Evolutionary conservation across 23 tunicate genomes (phyloP).

Genomic region (Pegea sp.): DNA sequence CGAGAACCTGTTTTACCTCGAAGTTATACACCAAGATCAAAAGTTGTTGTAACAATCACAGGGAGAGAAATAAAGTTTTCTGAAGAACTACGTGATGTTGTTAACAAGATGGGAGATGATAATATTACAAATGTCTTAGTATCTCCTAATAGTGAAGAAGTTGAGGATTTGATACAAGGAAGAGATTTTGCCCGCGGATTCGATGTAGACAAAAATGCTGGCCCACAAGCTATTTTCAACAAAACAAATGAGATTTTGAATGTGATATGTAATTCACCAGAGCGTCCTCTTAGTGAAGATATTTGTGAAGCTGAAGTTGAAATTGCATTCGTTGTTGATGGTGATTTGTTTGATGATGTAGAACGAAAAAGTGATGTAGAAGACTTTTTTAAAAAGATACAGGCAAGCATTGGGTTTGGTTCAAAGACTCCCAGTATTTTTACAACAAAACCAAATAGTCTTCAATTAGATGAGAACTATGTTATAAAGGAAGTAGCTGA

Average conservation of each 20-base stretch:
- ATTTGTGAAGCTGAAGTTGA: neutral
- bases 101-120: neutral
- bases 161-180: neutral
- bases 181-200: neutral
- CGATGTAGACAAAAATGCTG: no score
- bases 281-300: neutral
- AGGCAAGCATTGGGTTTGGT: no score
- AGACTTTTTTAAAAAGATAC: no score
- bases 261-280: neutral
- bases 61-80: neutral
- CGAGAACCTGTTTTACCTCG: neutral
- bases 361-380: neutral
- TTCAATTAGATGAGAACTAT: neutral
- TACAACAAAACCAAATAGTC: no score
- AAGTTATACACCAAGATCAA: neutral
- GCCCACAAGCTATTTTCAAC: no score
- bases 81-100: neutral
- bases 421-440: no score
- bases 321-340: neutral
- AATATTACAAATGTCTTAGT: neutral
- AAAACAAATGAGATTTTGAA: neutral
- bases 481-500: no score
- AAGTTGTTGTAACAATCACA: neutral
- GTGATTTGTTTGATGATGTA: neutral
- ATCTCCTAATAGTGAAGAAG: neutral